Evolutionary conservation across 2,888 invertebrate species (phyloP), one percentile per base, ranked within the genome.

Genomic region (Phymatocera aterrima): DNA sequence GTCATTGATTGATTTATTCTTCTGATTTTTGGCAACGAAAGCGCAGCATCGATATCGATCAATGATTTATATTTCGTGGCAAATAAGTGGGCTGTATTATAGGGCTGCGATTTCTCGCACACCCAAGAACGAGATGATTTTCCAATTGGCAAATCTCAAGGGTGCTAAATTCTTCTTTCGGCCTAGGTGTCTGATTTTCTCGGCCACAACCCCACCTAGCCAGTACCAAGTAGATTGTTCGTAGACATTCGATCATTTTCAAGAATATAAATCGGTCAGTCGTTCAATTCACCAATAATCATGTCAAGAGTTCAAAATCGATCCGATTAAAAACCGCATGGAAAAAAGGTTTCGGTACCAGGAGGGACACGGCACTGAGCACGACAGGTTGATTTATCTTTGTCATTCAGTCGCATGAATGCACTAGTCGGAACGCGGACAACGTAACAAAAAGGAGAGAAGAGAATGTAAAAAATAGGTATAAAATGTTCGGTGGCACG

Each of bases 341-440:
- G 28, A 68, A 68, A 12, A 28, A 28, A 43, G 43, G 43, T 15
- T 68, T 43, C 34, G 8, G 34, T 40, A 46, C 46, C 46, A 24
- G 28, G 34, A 46, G 10, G n/a, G 46, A 68, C 46, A 24, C 68
- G 6, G 12, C 21, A 40, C 21, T 10, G 28, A 24, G 8, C 68
- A 1, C n/a, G 68, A 68, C 68, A 68, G 68, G 68, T 60, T 21
- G 8, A 28, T 68, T 68, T 68, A 68, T 68, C 24, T 43, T 24
- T 24, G 46, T 1, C 68, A 46, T 15, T n/a, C 68, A 40, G 68
- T 68, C n/a, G 10, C 61, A 61, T 31, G 61, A 61, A 61, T 37
- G 61, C n/a, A 21, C 34, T 34, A n/a, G n/a, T 61, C n/a, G 61
- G 18, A 61, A 34, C 46, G 1, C 4, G 8, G 8, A 61, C 37